Base-by-base conservation (phyloP, 1,140 invertebrate genomes). In the Drosophila kurseongensis region DNA sequence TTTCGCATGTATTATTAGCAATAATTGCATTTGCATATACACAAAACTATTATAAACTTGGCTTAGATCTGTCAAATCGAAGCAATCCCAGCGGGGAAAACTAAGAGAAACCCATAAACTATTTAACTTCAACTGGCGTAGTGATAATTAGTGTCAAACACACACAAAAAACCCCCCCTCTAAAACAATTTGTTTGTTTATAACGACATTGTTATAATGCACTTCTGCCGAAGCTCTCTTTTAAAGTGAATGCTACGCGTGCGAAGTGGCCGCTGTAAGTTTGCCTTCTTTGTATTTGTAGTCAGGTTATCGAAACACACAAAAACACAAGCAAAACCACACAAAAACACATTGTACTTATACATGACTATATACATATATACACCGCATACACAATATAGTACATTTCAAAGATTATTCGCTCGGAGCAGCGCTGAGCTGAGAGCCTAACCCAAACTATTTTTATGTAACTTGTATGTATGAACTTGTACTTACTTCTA, bases 71-170 rank as follows among this genome's bases (percentile, higher is more conserved):
- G 75, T 75, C 60, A 55, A 74, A 78, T 71, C 74, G 73, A 86
- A 82, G 75, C 68, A 86, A 59, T 72, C 61, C 66, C 45, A 41
- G 45, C 14, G 52, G 23, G 60, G 60, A 57, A 47, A 65, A 67
- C 45, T 67, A 55, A 32, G 40, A 79, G 44, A 16, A 57, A 42
- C 42, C 78, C 44, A 47, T 54, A 63, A 83, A 72, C 75, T 89
- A 79, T 77, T 79, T 76, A 82, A 78, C 82, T 88, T 88, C 84
- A 83, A 88, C 84, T 88, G 84, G 76, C 80, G 83, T 89, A 88
- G 83, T 88, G 83, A 88, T 88, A 89, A 88, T 88, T 88, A 88
- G 83, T 88, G 83, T 88, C 84, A 89, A 88, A 88, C 83, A 88
- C 83, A 84, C 80, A 89, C 83, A 89, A 83, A 79, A 79, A 67